A percentile compares a stretch with the other conserved stretches of the same genome.
phyloP scores from a whole-genome alignment of 1,140 invertebrate genomes.

The Araneus ventricosus region DNA sequence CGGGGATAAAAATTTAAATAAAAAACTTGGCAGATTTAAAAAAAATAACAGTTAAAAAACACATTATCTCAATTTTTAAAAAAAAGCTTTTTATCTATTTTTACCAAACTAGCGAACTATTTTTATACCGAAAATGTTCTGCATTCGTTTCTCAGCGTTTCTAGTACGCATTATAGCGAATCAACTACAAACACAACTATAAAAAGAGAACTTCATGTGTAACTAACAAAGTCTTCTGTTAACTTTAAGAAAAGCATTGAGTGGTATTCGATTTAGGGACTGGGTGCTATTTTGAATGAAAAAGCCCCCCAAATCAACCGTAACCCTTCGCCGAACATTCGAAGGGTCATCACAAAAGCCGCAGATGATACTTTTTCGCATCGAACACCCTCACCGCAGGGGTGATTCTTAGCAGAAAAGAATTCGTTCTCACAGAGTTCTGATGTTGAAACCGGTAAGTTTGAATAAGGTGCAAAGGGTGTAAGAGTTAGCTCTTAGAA shows the following conservation, averaged over 20 bases:
- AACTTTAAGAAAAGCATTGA: neutral
- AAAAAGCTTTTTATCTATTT: no score
- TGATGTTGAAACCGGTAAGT: no score
- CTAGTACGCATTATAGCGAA: no score
- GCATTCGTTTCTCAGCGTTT: neutral
- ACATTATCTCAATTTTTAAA: no score
- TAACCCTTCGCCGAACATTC: neutral
- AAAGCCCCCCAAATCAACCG: neutral
- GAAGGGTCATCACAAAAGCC: slow-evolving; percentile 14
- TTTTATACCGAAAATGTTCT: neutral
- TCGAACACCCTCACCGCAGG: slow-evolving; percentile 25
- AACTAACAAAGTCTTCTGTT: neutral
- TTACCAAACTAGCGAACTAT: no score
- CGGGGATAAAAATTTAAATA: no score
- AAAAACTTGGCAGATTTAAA: no score
- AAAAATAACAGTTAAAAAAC: no score
- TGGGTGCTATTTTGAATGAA: neutral
- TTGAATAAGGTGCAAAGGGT: slow-evolving; percentile 42
- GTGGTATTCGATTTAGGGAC: neutral
- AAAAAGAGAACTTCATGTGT: neutral
- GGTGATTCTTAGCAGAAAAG: neutral
- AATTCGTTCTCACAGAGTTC: neutral
- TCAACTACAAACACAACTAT: neutral
- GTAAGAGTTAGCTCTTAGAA: slow-evolving; percentile 48
- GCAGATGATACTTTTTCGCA: slow-evolving; percentile 42